phyloP scores from a whole-genome alignment of 2,888 invertebrate species.

The Cepaea hortensis region DNA sequence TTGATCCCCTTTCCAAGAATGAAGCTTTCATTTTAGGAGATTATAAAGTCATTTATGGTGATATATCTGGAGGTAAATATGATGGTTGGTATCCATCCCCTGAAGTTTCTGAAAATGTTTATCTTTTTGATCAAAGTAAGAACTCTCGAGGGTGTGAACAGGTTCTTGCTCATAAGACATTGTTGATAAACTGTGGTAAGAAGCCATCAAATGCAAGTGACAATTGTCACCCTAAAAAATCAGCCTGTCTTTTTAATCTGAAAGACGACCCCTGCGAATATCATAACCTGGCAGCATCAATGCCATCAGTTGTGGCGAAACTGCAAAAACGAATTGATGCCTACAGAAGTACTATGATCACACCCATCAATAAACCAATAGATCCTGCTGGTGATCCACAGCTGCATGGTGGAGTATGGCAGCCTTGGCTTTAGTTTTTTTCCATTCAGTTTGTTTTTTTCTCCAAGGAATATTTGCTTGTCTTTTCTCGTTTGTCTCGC shows the following conservation, averaged over 20 bases:
- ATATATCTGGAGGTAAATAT: constrained; percentile 59
- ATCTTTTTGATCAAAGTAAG: not conserved
- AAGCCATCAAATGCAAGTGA: constrained; percentile 69
- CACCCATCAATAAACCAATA: constrained; percentile 84
- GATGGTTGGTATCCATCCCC: constrained; percentile 71
- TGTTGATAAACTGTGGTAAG: constrained; percentile 66
- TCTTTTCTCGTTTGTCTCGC: not conserved
- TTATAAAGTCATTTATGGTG: constrained; percentile 69
- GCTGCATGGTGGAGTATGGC: constrained; percentile 86
- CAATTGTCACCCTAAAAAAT: constrained; percentile 82
- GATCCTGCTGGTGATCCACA: constrained; percentile 86
- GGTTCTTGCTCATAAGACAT: not conserved
- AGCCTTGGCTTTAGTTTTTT: constrained; percentile 74
- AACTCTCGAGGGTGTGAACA: not conserved
- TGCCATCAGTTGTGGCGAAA: constrained; percentile 68
- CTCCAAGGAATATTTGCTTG: no score
- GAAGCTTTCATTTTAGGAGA: constrained; percentile 68
- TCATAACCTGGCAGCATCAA: constrained; percentile 79
- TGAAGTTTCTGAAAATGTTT: constrained; percentile 41
- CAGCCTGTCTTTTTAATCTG: constrained; percentile 89
- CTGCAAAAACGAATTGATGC: constrained; percentile 76
- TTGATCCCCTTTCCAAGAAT: constrained; percentile 63
- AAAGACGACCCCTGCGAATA: constrained; percentile 90
- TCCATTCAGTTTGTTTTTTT: not conserved
- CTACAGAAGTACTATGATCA: constrained; percentile 84